phyloP scores from a whole-genome alignment of 2,113 vertebrate species.

The Myiozetetes cayanensis region DNA sequence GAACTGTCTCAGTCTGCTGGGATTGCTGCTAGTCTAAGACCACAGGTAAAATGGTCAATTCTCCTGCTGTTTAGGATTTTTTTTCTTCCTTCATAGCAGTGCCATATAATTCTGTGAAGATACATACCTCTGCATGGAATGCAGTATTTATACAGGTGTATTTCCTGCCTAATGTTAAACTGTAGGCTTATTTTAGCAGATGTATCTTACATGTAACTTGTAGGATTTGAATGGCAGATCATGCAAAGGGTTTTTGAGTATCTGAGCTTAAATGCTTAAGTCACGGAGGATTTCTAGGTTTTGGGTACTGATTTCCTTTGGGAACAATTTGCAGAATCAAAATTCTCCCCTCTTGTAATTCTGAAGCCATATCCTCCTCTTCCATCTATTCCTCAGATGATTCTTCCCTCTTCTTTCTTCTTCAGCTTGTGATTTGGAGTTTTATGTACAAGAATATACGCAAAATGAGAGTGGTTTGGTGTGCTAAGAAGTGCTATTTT shows the following conservation, averaged over 20 bases:
- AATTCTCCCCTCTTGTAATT: neutral
- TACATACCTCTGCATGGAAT: neutral
- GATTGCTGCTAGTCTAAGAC: neutral
- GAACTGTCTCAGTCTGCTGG: neutral
- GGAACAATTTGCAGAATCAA: neutral
- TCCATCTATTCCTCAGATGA: accelerated
- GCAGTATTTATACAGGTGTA: neutral
- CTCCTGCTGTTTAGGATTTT: neutral
- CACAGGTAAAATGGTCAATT: neutral
- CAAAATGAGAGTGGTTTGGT: neutral
- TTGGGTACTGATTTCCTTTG: neutral
- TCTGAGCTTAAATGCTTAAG: neutral
- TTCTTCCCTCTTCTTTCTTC: neutral
- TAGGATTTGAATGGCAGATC: neutral
- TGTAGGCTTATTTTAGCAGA: neutral
- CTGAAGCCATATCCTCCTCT: neutral
- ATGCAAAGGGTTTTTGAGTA: neutral
- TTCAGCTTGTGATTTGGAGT: neutral
- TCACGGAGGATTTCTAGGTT: neutral
- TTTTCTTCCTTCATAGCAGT: neutral
- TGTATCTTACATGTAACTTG: accelerated
- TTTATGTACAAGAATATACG: neutral
- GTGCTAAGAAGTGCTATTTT: neutral
- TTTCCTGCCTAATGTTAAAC: neutral
- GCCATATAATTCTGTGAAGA: neutral